phyloP scores from a whole-genome alignment of 2,113 vertebrate genomes.

The Petroica traversi region DNA sequence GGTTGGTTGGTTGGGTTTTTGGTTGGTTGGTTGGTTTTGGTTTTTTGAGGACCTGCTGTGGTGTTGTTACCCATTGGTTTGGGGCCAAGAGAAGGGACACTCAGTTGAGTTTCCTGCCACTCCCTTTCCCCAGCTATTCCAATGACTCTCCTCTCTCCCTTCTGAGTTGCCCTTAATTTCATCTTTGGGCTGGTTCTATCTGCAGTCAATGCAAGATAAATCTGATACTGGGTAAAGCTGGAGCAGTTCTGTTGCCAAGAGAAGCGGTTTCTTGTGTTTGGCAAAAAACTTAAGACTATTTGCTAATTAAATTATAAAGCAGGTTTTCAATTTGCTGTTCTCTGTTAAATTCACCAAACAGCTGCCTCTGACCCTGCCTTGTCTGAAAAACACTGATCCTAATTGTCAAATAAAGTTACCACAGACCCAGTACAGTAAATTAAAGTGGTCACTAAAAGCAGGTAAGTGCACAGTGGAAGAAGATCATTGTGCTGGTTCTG shows the following conservation, averaged over 20 bases:
- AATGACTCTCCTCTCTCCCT: neutral
- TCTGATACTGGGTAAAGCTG: neutral
- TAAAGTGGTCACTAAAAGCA: neutral
- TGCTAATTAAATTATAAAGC: neutral
- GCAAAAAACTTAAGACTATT: neutral
- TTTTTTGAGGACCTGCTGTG: neutral
- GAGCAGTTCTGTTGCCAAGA: neutral
- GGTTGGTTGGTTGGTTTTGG: too few species aligned
- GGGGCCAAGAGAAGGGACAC: neutral
- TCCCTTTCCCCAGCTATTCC: neutral
- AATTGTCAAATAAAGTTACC: neutral
- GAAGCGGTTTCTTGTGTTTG: neutral
- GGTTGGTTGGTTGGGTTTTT: too few species aligned
- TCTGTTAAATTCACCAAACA: neutral
- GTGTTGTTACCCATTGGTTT: neutral
- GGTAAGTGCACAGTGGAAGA: neutral
- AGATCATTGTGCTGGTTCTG: neutral
- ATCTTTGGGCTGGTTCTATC: neutral
- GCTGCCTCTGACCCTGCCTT: neutral
- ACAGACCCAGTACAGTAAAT: neutral
- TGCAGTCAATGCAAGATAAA: neutral
- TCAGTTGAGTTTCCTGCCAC: neutral
- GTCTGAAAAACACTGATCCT: neutral
- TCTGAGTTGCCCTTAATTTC: neutral
- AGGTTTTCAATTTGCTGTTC: neutral